Percentiles rank a stretch among this genome's conserved stretches.
These are phyloP conservation scores for Coptodon rendalli DNA, from an alignment of 2,113 vertebrate species.

Conservation along the genomic window DNA sequence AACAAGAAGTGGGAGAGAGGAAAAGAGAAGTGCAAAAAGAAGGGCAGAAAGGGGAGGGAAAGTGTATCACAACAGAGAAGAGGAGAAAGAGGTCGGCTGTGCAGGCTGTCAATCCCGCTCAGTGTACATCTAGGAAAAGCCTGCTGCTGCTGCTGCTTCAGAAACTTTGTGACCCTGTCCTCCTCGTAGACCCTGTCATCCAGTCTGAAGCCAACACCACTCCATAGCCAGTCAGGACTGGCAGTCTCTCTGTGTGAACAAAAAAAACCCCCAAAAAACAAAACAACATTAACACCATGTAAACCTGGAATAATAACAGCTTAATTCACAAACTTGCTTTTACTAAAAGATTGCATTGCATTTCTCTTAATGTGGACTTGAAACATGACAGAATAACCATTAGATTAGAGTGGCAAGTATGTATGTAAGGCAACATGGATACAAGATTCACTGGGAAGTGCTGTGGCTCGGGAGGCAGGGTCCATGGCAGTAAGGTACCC, in stretches of 20 bases:
- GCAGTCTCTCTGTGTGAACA: neutral
- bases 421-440: neutral
- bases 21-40: neutral
- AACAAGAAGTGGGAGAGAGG: neutral
- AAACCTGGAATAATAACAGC: neutral
- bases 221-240: constrained; percentile 64
- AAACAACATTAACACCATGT: neutral
- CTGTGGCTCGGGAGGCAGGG: neutral
- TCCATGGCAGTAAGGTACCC: neutral
- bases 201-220: constrained; percentile 73
- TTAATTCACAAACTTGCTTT: neutral
- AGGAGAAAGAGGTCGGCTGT: neutral
- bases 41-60: neutral
- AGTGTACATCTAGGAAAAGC: neutral
- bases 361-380: neutral
- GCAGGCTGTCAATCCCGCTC: constrained; percentile 8
- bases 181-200: constrained; percentile 70
- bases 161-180: constrained; percentile 35
- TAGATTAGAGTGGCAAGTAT: neutral
- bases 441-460: neutral
- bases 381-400: neutral
- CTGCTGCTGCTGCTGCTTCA: constrained; percentile 4
- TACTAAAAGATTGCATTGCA: neutral
- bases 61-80: neutral
- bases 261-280: neutral